Evolutionary conservation across 2,113 vertebrate species (phyloP).

Genomic region (Synchiropus splendidus): DNA sequence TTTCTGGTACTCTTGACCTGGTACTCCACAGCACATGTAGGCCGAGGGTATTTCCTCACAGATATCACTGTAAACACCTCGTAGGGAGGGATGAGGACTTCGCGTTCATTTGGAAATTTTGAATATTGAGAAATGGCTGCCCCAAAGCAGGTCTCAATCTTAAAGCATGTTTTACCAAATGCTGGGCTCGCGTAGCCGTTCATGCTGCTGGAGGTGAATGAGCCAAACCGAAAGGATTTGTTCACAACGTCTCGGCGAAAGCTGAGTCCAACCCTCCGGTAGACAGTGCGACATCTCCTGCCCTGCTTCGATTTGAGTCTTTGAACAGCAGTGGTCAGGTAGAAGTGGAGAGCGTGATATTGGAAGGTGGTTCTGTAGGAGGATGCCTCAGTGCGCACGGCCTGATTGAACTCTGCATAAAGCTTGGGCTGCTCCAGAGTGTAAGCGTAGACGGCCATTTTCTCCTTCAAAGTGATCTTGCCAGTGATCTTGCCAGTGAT

Average conservation of each 20-base stretch:
- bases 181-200: no score
- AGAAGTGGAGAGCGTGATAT: conserved; percentile 32
- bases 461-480: no score
- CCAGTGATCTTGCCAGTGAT: no score
- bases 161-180: conserved; percentile 35
- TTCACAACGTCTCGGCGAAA: conserved; percentile 21
- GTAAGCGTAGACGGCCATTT: conserved; percentile 32
- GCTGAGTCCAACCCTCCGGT: conserved; percentile 6
- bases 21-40: conserved; percentile 30
- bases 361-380: conserved; percentile 24
- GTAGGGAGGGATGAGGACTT: conserved; percentile 33
- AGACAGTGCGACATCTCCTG: conserved; percentile 11
- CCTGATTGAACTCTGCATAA: conserved; percentile 30
- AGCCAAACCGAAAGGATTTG: conserved; percentile 24
- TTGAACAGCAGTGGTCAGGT: conserved; percentile 27
- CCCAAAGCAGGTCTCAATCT: conserved; percentile 19
- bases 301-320: conserved; percentile 8
- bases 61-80: conserved; percentile 32
- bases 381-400: conserved; percentile 13
- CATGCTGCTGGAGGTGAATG: conserved; percentile 28
- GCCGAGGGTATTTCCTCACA: conserved; percentile 3
- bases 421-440: conserved; percentile 12
- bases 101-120: conserved; percentile 12
- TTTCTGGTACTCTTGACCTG: conserved; percentile 6
- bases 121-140: conserved; percentile 26